These are phyloP conservation scores for Ectobius pallidus DNA, from an alignment of 2,888 invertebrate genomes.

Conservation along the genomic window DNA sequence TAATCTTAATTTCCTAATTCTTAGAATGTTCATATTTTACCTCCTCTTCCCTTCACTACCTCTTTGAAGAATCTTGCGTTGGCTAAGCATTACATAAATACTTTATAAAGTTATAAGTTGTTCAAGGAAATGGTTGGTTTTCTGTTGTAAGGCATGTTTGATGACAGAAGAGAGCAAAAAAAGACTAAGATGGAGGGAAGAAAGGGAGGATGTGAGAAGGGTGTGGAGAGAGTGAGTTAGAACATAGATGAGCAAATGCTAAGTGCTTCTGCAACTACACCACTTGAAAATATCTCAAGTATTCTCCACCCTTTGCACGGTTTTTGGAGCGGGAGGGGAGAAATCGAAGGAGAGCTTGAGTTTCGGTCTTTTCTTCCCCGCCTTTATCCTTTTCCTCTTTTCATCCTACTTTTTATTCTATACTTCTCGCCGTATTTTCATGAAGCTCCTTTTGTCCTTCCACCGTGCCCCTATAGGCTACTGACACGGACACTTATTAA, in stretches of 20 bases:
- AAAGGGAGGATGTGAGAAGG: neutral
- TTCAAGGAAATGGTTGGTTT: slow-evolving; percentile 4
- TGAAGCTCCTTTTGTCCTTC: neutral
- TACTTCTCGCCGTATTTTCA: no score
- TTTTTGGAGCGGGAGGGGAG: neutral
- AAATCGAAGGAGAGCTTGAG: neutral
- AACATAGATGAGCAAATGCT: slow-evolving; percentile 13
- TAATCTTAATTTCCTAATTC: neutral
- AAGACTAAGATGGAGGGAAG: neutral
- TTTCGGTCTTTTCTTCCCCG: neutral
- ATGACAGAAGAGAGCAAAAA: neutral
- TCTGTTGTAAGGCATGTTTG: slow-evolving; percentile 4
- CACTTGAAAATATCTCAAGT: slow-evolving; percentile 16
- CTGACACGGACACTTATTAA: no score
- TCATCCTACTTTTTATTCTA: neutral
- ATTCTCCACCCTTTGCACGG: neutral
- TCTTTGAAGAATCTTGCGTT: neutral
- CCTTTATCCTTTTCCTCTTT: neutral
- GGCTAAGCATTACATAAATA: neutral
- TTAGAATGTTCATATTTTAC: neutral
- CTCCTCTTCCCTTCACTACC: neutral
- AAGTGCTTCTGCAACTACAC: slow-evolving; percentile 2
- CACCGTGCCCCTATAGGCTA: neutral
- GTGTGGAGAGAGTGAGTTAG: neutral
- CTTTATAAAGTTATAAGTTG: neutral